Conservation (phyloP, 64 coral and sea anemone genomes). For the Exaiptasia diaphana region DNA sequence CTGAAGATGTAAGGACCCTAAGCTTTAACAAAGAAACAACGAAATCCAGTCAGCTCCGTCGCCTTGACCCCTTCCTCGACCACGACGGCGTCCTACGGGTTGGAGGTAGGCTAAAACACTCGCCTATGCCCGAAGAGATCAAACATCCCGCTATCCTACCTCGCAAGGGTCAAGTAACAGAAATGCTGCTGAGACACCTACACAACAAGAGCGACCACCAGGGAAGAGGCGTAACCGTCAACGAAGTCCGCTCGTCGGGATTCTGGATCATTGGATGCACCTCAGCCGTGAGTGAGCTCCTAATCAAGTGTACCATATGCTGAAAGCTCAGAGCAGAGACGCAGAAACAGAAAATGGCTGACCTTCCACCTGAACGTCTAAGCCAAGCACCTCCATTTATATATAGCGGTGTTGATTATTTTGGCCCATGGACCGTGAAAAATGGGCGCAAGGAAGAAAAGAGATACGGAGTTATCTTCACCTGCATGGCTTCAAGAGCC, state of each 20-base stretch:
- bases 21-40: neutral
- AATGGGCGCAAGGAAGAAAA: slow-evolving; percentile 36
- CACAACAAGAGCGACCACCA: slow-evolving; percentile 11
- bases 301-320: neutral
- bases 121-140: neutral
- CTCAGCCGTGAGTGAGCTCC: neutral
- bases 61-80: neutral
- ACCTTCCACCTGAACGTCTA: slow-evolving; percentile 19
- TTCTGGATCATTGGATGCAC: slow-evolving; percentile 7
- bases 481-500: slow-evolving; percentile 35
- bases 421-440: slow-evolving; percentile 28
- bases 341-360: slow-evolving; percentile 39
- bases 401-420: slow-evolving; percentile 37
- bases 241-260: neutral
- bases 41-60: neutral
- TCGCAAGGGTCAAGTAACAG: neutral
- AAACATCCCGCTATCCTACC: slow-evolving; percentile 1
- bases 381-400: slow-evolving; percentile 11
- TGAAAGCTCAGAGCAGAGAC: neutral
- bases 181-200: neutral
- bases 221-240: slow-evolving; percentile 10
- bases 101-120: neutral
- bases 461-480: slow-evolving; percentile 53
- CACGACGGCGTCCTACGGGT: neutral
- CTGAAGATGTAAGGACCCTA: neutral